These are phyloP conservation scores for Alexandromys oeconomus DNA, from an alignment of 2,797 vertebrate genomes.

Conservation along the genomic window DNA sequence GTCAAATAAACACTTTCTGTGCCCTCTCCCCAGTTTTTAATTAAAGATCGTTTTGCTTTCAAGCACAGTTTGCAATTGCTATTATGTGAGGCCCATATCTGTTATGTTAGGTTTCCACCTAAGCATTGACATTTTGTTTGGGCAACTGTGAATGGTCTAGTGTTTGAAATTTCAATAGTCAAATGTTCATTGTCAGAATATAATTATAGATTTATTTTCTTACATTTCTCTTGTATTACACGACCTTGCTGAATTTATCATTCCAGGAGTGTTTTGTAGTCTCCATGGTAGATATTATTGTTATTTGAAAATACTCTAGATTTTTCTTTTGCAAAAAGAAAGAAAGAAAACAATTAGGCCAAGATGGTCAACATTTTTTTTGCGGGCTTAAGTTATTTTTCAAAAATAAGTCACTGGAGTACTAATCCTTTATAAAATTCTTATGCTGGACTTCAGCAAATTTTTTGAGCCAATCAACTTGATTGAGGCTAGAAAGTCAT, in stretches of 20 bases:
- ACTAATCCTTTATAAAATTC: constrained; percentile 50
- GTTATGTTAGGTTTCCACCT: neutral
- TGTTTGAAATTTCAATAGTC: neutral
- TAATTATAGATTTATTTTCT: neutral
- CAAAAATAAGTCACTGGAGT: constrained; percentile 24
- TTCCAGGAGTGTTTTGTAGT: neutral
- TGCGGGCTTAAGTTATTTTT: neutral
- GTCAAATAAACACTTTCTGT: neutral
- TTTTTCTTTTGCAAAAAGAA: neutral
- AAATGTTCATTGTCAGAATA: neutral
- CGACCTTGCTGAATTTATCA: neutral
- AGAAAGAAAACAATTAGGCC: constrained; percentile 44
- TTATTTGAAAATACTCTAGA: neutral
- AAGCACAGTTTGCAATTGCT: neutral
- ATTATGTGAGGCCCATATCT: neutral
- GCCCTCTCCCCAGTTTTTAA: neutral
- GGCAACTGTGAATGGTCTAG: neutral
- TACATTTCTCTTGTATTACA: neutral
- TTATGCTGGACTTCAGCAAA: constrained; percentile 33
- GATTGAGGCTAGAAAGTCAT: constrained; percentile 7
- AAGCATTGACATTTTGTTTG: neutral
- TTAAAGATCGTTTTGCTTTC: neutral
- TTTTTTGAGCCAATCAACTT: constrained; percentile 36
- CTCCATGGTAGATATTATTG: neutral
- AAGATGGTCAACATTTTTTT: constrained; percentile 42